phyloP scores from a whole-genome alignment of 2,888 invertebrate species.

The Zaprionus obscuricornis region DNA sequence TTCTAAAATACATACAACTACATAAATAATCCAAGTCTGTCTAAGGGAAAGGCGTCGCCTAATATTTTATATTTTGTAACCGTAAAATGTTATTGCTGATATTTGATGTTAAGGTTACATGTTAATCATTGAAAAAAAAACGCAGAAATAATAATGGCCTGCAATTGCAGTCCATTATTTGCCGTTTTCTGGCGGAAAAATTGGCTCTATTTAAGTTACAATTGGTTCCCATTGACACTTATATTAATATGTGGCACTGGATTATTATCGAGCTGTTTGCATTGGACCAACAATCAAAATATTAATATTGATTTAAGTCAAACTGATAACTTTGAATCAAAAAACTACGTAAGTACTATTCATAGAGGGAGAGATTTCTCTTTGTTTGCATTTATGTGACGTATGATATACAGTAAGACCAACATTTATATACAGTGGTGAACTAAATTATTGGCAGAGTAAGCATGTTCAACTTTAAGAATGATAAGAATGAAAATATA shows the following conservation, averaged over 20 bases:
- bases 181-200: slow-evolving; percentile 76
- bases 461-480: too few species aligned
- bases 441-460: neutral
- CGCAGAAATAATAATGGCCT: slow-evolving; percentile 36
- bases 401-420: too few species aligned
- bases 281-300: slow-evolving; percentile 45
- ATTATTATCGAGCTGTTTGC: slow-evolving; percentile 55
- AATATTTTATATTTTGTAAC: too few species aligned
- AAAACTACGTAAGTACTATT: slow-evolving; percentile 48
- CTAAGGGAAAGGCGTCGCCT: too few species aligned
- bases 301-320: neutral
- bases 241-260: slow-evolving; percentile 45
- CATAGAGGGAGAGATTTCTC: neutral
- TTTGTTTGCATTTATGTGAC: neutral
- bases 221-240: slow-evolving; percentile 47
- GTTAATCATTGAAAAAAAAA: too few species aligned
- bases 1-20: too few species aligned
- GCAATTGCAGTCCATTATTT: slow-evolving; percentile 45
- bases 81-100: too few species aligned
- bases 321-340: slow-evolving; percentile 34
- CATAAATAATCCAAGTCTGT: too few species aligned
- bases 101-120: too few species aligned
- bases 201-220: slow-evolving; percentile 63
- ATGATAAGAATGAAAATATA: too few species aligned
- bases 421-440: neutral